Evolutionary conservation across 2,113 vertebrate genomes (phyloP).

Genomic region (Elachura formosa): DNA sequence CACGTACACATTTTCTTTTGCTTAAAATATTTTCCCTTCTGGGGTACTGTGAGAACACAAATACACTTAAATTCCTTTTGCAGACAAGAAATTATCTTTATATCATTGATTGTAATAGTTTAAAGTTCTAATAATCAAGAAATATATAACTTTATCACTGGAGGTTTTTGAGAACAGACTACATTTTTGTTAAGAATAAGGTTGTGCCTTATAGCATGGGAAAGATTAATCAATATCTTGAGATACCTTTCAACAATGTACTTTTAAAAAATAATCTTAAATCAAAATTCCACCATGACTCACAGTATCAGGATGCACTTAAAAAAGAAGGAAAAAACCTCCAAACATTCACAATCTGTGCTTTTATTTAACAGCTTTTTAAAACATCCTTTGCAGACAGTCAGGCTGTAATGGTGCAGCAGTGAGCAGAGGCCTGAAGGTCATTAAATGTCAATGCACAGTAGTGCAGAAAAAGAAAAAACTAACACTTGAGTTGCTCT

Average conservation of each 20-base stretch:
- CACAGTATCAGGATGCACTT: neutral
- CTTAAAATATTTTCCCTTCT: neutral
- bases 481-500: slow-evolving; percentile 10
- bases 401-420: neutral
- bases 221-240: neutral
- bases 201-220: neutral
- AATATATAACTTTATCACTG: neutral
- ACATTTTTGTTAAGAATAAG: neutral
- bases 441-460: neutral
- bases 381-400: neutral
- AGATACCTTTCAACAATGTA: neutral
- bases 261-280: neutral
- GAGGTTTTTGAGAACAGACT: neutral
- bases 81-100: neutral
- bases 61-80: neutral
- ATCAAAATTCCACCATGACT: neutral
- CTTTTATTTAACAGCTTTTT: neutral
- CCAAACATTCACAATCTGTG: neutral
- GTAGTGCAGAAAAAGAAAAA: neutral
- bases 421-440: neutral
- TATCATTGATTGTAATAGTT: neutral
- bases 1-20: neutral
- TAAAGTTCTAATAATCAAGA: neutral
- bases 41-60: neutral
- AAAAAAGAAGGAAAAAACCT: neutral